Base-by-base conservation (phyloP, 2,797 vertebrate genomes). In the Acrocephalus scirpaceus region DNA sequence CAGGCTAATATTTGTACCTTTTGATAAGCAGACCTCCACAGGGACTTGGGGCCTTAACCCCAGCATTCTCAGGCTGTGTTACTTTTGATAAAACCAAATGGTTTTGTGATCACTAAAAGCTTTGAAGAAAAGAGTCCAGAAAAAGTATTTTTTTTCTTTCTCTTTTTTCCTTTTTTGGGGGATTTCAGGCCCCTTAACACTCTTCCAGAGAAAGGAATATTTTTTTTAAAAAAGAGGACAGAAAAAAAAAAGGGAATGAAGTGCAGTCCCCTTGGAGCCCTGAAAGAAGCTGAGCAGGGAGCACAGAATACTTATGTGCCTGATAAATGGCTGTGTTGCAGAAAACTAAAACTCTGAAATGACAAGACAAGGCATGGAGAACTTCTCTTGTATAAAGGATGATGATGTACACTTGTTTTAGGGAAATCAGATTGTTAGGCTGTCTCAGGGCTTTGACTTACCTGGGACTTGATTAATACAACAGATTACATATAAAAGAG, bases 1-100 rank as follows among this genome's bases (percentile, higher is more conserved):
- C 82, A 88, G 70, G 53, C 18, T 92, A 86, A 45, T 90, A 90
- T 90, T 92, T 90, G 58, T 93, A 78, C n/a, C 36, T 94, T 92
- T 76, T 92, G 76, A 92, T 93, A 90, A 4, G 9, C 18, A 84
- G 47, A 21, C 18, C 11, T 92, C 90, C 56, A 48, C 56, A 75
- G 86, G 36, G 87, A 79, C n/a, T 84, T 76, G 58, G 66, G 69
- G 61, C 38, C 85, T 72, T 88, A 92, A 90, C 76, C 69, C 32
- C 56, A 72, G 61, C 8, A 47, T 84, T 91, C 71, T 77, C 56
- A 60, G 62, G 9, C 51, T 30, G 0, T 84, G 51, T 60, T 53
- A 66, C 66, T 84, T 94, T 73, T 88, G 73, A 79, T 84, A 89
- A 81, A 87, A 73, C 9, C 32, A 79, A 30, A 16, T 6, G 2